phyloP scores from a whole-genome alignment of 2,888 invertebrate species.

The Andrena minutula region DNA sequence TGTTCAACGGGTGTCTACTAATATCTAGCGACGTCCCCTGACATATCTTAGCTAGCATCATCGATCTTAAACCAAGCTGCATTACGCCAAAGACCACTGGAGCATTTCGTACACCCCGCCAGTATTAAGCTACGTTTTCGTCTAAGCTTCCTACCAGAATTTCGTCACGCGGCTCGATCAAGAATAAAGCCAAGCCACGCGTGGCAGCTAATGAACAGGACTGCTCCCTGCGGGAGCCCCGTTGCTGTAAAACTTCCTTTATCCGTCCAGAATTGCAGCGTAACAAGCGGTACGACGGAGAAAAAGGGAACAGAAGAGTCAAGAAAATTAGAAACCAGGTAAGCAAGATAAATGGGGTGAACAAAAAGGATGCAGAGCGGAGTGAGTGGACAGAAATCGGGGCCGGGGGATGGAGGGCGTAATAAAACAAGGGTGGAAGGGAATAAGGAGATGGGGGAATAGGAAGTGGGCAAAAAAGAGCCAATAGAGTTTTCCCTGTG shows the following conservation, averaged over 20 bases:
- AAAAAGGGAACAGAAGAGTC: neutral
- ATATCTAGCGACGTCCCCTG: too few relatives aligned
- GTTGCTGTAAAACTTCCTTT: neutral
- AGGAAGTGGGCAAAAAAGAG: constrained; percentile 29
- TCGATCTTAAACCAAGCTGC: neutral
- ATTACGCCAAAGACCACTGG: too few relatives aligned
- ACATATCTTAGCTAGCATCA: neutral
- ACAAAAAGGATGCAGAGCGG: constrained; percentile 9
- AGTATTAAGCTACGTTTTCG: neutral
- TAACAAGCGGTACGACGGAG: neutral
- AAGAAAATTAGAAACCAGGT: neutral
- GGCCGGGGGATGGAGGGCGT: neutral
- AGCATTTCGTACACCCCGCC: neutral
- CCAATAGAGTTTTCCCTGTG: constrained; percentile 60
- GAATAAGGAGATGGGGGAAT: neutral
- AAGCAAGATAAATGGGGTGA: constrained; percentile 8
- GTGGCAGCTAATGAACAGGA: neutral
- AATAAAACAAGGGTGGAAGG: neutral
- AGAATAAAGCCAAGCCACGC: neutral
- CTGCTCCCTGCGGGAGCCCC: neutral
- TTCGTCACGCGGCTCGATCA: neutral
- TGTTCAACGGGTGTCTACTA: too few relatives aligned
- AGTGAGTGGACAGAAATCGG: constrained; percentile 47
- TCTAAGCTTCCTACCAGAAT: neutral
- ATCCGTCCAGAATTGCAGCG: neutral